phyloP scores from a whole-genome alignment of 1,140 invertebrate species.

The Holotrichia oblita region DNA sequence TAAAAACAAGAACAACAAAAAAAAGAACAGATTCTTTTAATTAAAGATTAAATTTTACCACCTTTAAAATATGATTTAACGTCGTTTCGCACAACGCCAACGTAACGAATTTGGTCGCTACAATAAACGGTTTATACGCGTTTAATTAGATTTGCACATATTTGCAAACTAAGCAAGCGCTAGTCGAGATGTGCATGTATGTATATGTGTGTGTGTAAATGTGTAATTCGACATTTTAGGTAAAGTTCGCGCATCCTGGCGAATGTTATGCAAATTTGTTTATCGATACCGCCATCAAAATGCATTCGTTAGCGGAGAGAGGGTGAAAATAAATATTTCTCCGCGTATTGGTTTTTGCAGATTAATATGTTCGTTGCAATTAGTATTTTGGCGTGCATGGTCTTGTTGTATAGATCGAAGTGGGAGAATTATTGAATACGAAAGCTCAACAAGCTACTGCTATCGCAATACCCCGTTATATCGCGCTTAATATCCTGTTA shows the following conservation, averaged over 20 bases:
- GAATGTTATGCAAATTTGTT: constrained; percentile 13
- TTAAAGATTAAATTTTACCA: too few relatives aligned
- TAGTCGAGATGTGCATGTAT: too few relatives aligned
- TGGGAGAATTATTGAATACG: too few relatives aligned
- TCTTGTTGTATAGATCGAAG: too few relatives aligned
- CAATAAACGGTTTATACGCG: neutral
- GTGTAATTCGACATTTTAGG: neutral
- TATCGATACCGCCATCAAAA: neutral
- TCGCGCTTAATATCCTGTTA: too few relatives aligned
- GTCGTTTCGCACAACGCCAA: too few relatives aligned
- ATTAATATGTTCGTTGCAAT: constrained; percentile 8
- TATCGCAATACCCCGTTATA: too few relatives aligned
- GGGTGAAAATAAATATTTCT: neutral
- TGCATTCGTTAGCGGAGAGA: constrained; percentile 4
- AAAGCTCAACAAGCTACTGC: too few relatives aligned
- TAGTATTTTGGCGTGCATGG: neutral
- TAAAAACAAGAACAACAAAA: neutral
- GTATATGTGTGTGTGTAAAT: too few relatives aligned
- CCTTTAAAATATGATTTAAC: too few relatives aligned
- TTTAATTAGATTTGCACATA: constrained; percentile 21
- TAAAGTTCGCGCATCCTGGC: neutral
- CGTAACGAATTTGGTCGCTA: neutral
- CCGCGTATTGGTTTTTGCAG: neutral
- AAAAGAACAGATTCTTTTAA: too few relatives aligned
- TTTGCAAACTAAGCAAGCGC: neutral